Base-by-base conservation (phyloP, 2,797 vertebrate species). In the Cercopithecus mitis region DNA sequence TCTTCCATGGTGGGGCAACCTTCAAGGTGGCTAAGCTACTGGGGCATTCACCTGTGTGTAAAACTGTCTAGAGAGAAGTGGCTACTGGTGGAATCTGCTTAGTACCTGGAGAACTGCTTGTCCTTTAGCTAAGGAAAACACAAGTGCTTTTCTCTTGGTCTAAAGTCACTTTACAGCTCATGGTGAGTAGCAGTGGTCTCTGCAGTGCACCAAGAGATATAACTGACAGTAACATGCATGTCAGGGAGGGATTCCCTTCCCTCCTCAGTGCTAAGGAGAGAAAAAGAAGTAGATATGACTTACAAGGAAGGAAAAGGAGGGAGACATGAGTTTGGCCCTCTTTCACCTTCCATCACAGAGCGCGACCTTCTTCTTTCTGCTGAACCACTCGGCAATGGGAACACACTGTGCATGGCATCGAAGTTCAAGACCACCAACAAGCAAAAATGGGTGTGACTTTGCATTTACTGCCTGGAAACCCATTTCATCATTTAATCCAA, bases 401-500 rank as follows among this genome's bases (percentile, higher is more conserved):
- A 88, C 33, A 17, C 13, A 4, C 45, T 6, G 0, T 41, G 43
- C 7, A 9, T 9, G 72, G 52, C 41, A 39, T 19, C 15, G 52
- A 90, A 76, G 87, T 75, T 50, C 15, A 14, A 30, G 84, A 75
- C 61, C 61, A 55, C 45, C 8, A 1, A 45, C 15, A 55, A 43
- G 80, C 85, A 79, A 86, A 93, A 47, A 25, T 6, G 19, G 57
- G 30, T 45, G 8, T 67, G 50, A 19, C 72, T 85, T 33, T 81
- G 45, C 84, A 41, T 4, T 83, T 92, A 81, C 36, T 86, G 64
- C 64, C 55, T 93, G 52, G 55, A 95, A 97, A 97, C 64, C 3
- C 57, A 85, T 85, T 75, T 58, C 81, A 30, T 50, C 94, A 30
- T 90, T 97, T 96, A 57, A 95, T 88, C 39, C 79, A 87, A 96